These are phyloP conservation scores for Operophtera brumata DNA, from an alignment of 2,888 invertebrate genomes.

Conservation along the genomic window DNA sequence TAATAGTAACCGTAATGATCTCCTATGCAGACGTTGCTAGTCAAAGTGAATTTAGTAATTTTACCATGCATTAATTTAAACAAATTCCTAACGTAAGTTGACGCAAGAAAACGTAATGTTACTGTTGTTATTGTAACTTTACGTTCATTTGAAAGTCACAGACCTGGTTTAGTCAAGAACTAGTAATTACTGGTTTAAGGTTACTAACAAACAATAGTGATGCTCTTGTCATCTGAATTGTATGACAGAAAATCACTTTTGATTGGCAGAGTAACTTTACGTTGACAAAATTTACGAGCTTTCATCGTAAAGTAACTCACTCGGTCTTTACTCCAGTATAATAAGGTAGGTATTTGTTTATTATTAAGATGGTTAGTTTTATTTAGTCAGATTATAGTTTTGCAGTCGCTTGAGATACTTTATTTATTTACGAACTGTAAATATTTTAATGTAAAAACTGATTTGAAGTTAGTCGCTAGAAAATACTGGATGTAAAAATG, in stretches of 20 bases:
- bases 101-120: neutral
- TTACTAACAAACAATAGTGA: no score
- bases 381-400: constrained; percentile 24
- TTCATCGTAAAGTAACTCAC: no score
- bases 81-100: neutral
- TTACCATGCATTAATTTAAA: constrained; percentile 46
- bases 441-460: constrained; percentile 17
- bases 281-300: no score
- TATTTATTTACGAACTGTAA: constrained; percentile 21
- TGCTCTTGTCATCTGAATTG: no score
- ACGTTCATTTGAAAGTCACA: no score
- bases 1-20: constrained; percentile 52
- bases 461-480: constrained; percentile 15
- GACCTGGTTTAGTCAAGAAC: no score
- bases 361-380: constrained; percentile 15
- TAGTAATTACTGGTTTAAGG: no score
- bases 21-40: constrained; percentile 73
- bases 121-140: neutral
- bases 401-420: constrained; percentile 22
- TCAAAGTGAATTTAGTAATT: constrained; percentile 64
- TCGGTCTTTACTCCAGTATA: neutral
- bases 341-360: constrained; percentile 7
- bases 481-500: constrained; percentile 11
- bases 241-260: neutral
- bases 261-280: no score